Evolutionary conservation across 2,888 invertebrate genomes (phyloP), one percentile per base, ranked within the genome.

Genomic region (Ephialtes manifestator): DNA sequence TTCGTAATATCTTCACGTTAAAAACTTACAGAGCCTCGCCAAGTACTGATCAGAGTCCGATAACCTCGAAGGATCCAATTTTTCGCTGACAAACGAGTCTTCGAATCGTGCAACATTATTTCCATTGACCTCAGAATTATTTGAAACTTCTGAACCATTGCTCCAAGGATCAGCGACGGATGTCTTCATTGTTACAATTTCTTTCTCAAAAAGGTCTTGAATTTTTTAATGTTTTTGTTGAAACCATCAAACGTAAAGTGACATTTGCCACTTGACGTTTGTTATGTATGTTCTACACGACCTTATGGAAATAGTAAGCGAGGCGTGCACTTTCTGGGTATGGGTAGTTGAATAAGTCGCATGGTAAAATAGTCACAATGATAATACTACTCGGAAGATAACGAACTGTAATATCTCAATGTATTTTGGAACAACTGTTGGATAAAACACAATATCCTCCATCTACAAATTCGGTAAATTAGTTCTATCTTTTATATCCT

Each of bases 21-120:
- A 79, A 58, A 82, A 89, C 92, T 93, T 94, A 97, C 97, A 97
- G 89, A 97, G 95, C 87, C 95, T 94, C 84, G 96, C 96, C 77
- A 97, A 94, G 93, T 96, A 96, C 90, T 96, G 95, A 13, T 95
- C 95, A 1, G 97, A 97, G 90, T 96, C 96, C 0, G 96, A 95
- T 77, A 96, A 93, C 87, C 88, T 91, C 1, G 78, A 81, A 7
- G 89, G 78, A 58, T 90, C 87, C 0, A 68, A 65, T 10, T 68
- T 51, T 35, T 86, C 83, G 63, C 85, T 83, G 8, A 92, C 90
- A 63, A 93, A 93, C 43, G 90, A 91, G 84, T 93, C 93, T 48
- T 93, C 93, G 43, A 93, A 93, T 58, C 80, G 74, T 28, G 78
- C 72, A 75, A 84, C 81, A 28, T 80, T 81, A 20, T 82, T 75